A percentile compares a stretch with the other conserved stretches of the same genome.
Conservation (phyloP, 92 coral and sea anemone genomes). For the Anthopleura xanthogrammica region DNA sequence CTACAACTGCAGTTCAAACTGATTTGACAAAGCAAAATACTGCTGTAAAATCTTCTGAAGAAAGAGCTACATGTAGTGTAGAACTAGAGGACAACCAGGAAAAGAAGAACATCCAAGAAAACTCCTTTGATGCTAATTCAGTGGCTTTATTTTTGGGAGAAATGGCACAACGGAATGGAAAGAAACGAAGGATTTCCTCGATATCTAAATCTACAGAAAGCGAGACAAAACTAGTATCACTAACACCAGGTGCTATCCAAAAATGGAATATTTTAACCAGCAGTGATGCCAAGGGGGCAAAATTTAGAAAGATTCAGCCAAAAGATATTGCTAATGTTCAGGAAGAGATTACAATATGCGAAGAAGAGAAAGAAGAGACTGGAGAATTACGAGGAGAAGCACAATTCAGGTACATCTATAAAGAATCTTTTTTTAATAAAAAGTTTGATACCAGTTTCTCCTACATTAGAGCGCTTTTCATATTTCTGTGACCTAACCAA, state of each 20-base stretch:
- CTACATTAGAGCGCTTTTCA: too few relatives aligned
- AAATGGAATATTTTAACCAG: slow-evolving; percentile 10
- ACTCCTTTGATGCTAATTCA: slow-evolving; percentile 79
- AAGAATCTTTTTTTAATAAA: neutral
- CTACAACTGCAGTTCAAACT: slow-evolving; percentile 20
- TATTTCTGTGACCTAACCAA: too few relatives aligned
- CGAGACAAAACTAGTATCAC: slow-evolving; percentile 14
- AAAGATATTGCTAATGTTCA: slow-evolving; percentile 47
- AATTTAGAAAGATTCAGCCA: slow-evolving; percentile 79
- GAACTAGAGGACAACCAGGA: slow-evolving; percentile 7
- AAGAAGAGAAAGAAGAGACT: slow-evolving; percentile 38
- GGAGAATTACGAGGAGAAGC: slow-evolving; percentile 42
- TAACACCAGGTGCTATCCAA: slow-evolving; percentile 15
- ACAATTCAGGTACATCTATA: slow-evolving; percentile 51
- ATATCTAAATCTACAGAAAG: neutral
- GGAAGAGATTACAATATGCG: slow-evolving; percentile 28
- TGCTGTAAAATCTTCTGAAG: neutral
- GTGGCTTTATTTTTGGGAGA: slow-evolving; percentile 87
- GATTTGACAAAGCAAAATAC: slow-evolving; percentile 14
- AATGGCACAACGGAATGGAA: slow-evolving; percentile 83
- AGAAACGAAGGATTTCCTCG: slow-evolving; percentile 41
- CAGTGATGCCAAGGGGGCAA: slow-evolving; percentile 44
- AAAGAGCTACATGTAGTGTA: neutral
- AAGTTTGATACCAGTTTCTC: too few relatives aligned
- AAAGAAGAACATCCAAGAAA: slow-evolving; percentile 33